Base-by-base conservation (phyloP, 2,113 vertebrate genomes). In the Phylloscopus trochiloides region DNA sequence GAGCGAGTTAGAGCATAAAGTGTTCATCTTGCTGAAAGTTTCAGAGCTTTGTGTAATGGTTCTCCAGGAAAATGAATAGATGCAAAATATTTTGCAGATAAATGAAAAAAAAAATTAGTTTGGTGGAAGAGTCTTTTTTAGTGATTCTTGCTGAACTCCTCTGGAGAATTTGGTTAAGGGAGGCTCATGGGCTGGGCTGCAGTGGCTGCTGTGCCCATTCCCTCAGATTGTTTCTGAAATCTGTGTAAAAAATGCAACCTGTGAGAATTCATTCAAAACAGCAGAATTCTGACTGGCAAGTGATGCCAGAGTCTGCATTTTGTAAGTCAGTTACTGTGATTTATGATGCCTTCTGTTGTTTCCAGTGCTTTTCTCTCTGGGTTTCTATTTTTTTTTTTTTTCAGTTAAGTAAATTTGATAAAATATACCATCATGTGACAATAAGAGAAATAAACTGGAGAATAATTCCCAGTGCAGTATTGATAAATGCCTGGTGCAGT, bases 401-500 rank as follows among this genome's bases (percentile, higher is more conserved):
- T 26, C 40, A 54, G 58, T 86, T 86, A 90, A 86, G 62, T 79
- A 95, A 96, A 95, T 96, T 81, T 17, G 25, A 86, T 92, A 72
- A 92, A 95, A 93, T 52, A 63, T 70, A 52, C 79, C 74, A 90
- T 66, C 96, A 82, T 66, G 84, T 58, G 77, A 90, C 94, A 79
- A 71, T 62, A 55, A 91, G 89, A 91, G 90, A 94, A 85, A 68
- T 58, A 88, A 87, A 96, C 90, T 73, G 90, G 92, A 91, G 84
- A 94, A 88, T 97, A 86, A 96, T 78, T 93, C 71, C 16, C 72
- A 3, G 45, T 78, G 42, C 34, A 66, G 68, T 97, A 92, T 93
- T 97, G 97, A 97, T 92, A 95, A 94, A 96, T 93, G 87, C 26
- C 72, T 45, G 26, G 45, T 75, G 71, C 45, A 43, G 43, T 25